These are phyloP conservation scores for Spinus pinus DNA, from an alignment of 2,797 vertebrate species.

Conservation along the genomic window DNA sequence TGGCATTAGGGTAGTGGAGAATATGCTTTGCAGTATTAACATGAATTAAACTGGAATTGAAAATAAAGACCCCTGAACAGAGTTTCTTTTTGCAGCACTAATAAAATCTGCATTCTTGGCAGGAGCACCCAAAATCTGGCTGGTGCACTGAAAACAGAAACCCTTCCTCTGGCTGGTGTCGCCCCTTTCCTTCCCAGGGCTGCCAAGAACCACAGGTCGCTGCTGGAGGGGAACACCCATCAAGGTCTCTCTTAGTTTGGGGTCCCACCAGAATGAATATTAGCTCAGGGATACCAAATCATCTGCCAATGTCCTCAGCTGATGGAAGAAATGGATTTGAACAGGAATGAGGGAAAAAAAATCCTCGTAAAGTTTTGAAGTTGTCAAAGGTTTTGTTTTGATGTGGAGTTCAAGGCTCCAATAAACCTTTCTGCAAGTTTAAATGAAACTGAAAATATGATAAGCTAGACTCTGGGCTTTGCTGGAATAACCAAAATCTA, in stretches of 20 bases:
- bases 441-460: neutral
- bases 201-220: constrained; percentile 22
- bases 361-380: accelerated
- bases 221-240: neutral
- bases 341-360: neutral
- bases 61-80: neutral
- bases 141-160: constrained; percentile 23
- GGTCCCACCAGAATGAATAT: neutral
- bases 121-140: neutral
- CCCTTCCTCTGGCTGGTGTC: neutral
- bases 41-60: constrained; percentile 33
- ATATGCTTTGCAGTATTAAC: neutral
- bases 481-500: neutral
- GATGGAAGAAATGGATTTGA: neutral
- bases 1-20: neutral
- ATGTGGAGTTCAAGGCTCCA: neutral
- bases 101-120: constrained; percentile 57
- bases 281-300: neutral
- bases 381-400: neutral
- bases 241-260: neutral
- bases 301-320: neutral
- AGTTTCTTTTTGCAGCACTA: neutral
- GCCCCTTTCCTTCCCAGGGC: neutral
- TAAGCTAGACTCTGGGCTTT: neutral
- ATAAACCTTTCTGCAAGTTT: neutral